Evolutionary conservation across 2,113 vertebrate species (phyloP).

Genomic region (Rhineura floridana): DNA sequence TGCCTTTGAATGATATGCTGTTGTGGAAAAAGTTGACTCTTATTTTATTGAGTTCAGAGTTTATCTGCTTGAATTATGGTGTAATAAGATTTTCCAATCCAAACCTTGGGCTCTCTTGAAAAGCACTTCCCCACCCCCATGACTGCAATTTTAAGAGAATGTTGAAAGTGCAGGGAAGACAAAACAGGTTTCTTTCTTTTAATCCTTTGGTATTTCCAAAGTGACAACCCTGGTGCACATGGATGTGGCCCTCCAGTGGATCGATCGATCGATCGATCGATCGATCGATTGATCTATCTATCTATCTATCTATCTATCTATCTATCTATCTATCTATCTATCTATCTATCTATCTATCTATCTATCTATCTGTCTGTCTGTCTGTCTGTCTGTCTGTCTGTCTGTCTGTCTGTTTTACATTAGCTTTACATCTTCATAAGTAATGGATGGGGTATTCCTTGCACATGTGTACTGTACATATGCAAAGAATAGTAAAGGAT

Average conservation of each 20-base stretch:
- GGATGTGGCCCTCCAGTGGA: background rate
- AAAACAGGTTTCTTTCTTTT: background rate
- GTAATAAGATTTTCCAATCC: conserved; percentile 45
- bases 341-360: too few relatives aligned
- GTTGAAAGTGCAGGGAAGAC: conserved; percentile 4
- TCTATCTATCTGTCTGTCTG: background rate
- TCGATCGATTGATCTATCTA: too few relatives aligned
- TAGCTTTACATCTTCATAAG: background rate
- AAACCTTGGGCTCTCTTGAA: conserved; percentile 14
- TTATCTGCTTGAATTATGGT: conserved; percentile 7
- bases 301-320: background rate
- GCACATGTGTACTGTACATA: background rate
- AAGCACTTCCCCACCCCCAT: conserved; percentile 8
- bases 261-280: too few relatives aligned
- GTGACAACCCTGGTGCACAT: background rate
- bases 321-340: too few relatives aligned
- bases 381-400: too few relatives aligned
- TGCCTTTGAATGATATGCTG: conserved; percentile 17
- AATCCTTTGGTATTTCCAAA: background rate
- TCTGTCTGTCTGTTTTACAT: background rate
- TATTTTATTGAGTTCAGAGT: conserved; percentile 40
- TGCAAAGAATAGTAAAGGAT: background rate
- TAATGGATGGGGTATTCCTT: background rate
- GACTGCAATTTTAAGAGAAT: conserved; percentile 19
- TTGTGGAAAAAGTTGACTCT: background rate